Base-by-base conservation (phyloP, 2,888 invertebrate genomes). In the Athripsodes cinereus region DNA sequence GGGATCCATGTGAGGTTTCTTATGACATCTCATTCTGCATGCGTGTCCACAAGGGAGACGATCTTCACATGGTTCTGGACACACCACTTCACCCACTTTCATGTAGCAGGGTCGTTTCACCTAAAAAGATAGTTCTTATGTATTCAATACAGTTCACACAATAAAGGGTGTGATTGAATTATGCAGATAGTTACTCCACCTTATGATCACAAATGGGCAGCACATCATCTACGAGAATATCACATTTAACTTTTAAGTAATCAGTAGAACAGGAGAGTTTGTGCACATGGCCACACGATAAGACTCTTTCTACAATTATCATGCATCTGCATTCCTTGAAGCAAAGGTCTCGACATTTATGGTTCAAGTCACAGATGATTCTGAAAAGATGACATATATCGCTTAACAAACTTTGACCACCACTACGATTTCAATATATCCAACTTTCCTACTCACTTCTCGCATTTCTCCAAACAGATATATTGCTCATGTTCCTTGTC, bases 1-100 rank as follows among this genome's bases (percentile, higher is more conserved):
- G 0, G 82, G 83, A 69, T 84, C 85, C 40, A 40, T 40, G n/a
- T 3, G 3, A 19, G 79, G 72, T 66, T 87, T 69, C 22, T 80
- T 73, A 67, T 87, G 87, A 67, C 88, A 88, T 1, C 61, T 67
- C 52, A 65, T 68, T 1, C 52, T 62, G 68, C 88, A 89, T 1
- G 72, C 69, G 69, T 89, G 89, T 0, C 87, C 87, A 69, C 85
- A 88, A 16, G 71, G 68, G 21, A 86, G 72, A 21, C 81, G 74
- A 22, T 70, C 69, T 47, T 75, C 74, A 67, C 87, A 87, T 1
- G 69, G 72, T 53, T 71, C 66, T 1, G 67, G 65, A 67, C 83
- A 83, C 11, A 44, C 53, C 26, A 76, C 73, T 0, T 63, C 56
- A 1, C 69, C 66, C 2, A 71, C 55, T 35, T 76, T 66, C 53